These are phyloP conservation scores for Uloborus plumipes DNA, from an alignment of 2,888 invertebrate genomes.

Conservation along the genomic window DNA sequence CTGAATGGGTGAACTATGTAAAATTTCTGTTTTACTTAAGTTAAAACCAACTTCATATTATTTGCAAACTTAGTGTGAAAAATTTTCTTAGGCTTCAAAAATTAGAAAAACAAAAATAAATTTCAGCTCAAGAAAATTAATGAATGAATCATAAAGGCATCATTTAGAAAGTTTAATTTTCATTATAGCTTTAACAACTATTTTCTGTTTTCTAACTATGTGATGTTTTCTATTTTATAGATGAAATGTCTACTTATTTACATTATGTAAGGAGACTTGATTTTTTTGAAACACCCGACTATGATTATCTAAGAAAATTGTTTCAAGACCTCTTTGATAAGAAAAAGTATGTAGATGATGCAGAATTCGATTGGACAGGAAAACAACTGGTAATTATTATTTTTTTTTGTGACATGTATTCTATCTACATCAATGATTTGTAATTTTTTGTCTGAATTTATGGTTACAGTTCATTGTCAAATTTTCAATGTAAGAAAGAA, in stretches of 20 bases:
- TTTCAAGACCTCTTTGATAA: constrained; percentile 93
- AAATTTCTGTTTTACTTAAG: too few relatives aligned
- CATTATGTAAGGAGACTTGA: constrained; percentile 93
- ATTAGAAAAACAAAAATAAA: too few relatives aligned
- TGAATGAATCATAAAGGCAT: not conserved
- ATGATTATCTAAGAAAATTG: constrained; percentile 96
- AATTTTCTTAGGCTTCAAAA: too few relatives aligned
- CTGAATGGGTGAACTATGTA: too few relatives aligned
- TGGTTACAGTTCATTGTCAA: too few relatives aligned
- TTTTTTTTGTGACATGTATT: not conserved
- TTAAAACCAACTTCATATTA: too few relatives aligned
- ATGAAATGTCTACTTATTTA: constrained; percentile 65
- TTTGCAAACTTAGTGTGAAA: too few relatives aligned
- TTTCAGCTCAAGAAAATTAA: too few relatives aligned
- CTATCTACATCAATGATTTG: not conserved
- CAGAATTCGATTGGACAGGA: constrained; percentile 96
- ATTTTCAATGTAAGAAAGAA: too few relatives aligned
- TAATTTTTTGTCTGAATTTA: not conserved
- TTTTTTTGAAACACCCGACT: constrained; percentile 99
- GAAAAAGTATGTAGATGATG: constrained; percentile 81
- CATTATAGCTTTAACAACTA: constrained; percentile 1
- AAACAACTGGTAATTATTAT: constrained; percentile 77
- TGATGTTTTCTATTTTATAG: constrained; percentile 23
- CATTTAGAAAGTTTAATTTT: not conserved
- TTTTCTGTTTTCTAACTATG: not conserved